These are phyloP conservation scores for Menidia beryllina DNA, from an alignment of 2,113 vertebrate genomes.

Conservation along the genomic window DNA sequence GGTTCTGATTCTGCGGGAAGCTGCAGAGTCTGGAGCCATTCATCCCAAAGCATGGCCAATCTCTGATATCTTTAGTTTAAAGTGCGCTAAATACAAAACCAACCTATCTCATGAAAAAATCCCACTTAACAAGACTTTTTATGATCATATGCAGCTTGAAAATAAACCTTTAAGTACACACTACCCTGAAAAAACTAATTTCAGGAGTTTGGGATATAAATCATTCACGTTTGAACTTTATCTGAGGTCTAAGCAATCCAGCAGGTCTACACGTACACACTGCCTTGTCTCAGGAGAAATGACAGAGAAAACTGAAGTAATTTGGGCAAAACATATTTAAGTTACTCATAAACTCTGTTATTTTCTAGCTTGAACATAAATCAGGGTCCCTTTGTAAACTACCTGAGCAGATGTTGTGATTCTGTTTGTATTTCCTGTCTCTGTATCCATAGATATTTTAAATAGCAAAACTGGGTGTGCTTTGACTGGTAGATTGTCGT, in stretches of 20 bases:
- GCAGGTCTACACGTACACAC: conserved; percentile 18
- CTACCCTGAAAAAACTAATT: neutral
- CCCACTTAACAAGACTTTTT: neutral
- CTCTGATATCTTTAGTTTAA: conserved; percentile 18
- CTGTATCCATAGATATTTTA: conserved; percentile 15
- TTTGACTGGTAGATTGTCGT: conserved; percentile 16
- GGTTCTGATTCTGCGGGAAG: conserved; percentile 61
- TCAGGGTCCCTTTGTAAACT: conserved; percentile 13
- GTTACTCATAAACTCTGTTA: conserved; percentile 30
- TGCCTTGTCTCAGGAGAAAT: conserved; percentile 34
- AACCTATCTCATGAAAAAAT: conserved; percentile 15
- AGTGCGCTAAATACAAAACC: conserved; percentile 14
- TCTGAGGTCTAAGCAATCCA: conserved; percentile 9
- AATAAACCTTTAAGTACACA: neutral
- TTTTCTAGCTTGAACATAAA: conserved; percentile 2
- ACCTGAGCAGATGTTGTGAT: neutral
- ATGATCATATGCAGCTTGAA: conserved; percentile 16
- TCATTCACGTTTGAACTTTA: conserved; percentile 34
- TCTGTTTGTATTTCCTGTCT: neutral
- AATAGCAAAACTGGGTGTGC: conserved; percentile 1
- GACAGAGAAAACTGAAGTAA: conserved; percentile 21
- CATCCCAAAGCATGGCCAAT: conserved; percentile 39
- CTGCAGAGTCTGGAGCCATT: conserved; percentile 32
- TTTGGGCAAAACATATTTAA: conserved; percentile 28
- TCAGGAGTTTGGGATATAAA: conserved; percentile 22